These are phyloP conservation scores for Neria commutata DNA, from an alignment of 2,888 invertebrate species.

Conservation along the genomic window DNA sequence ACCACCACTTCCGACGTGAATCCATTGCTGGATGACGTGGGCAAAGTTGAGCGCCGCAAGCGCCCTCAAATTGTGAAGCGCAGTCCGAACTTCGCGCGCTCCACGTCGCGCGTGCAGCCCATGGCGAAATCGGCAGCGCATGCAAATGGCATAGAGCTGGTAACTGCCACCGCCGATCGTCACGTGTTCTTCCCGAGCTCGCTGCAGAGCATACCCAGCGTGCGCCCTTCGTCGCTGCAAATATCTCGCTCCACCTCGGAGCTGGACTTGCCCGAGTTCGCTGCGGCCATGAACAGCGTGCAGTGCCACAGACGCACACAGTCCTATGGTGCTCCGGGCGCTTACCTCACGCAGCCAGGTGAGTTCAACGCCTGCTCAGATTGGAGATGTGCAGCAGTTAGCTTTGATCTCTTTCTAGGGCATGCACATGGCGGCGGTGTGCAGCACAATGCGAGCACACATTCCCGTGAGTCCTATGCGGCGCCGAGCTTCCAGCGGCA, in stretches of 20 bases:
- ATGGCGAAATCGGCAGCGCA: conserved; percentile 18
- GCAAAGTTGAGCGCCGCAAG: conserved; percentile 48
- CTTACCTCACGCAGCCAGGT: conserved; percentile 43
- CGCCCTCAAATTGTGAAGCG: conserved; percentile 54
- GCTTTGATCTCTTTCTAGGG: conserved; percentile 8
- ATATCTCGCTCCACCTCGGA: conserved; percentile 59
- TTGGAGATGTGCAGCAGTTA: conserved; percentile 41
- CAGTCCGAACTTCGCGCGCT: conserved; percentile 53
- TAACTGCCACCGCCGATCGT: conserved; percentile 21
- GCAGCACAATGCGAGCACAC: conserved; percentile 47
- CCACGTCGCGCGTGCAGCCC: conserved; percentile 43
- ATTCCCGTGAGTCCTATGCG: conserved; percentile 59
- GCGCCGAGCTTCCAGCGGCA: conserved; percentile 56
- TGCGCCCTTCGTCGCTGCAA: conserved; percentile 49
- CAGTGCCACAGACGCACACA: conserved; percentile 57
- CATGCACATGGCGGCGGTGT: conserved; percentile 29
- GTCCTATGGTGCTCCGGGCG: conserved; percentile 55
- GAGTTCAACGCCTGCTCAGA: conserved; percentile 17
- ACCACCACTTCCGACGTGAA: conserved; percentile 50
- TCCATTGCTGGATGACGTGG: conserved; percentile 45
- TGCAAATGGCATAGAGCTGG: conserved; percentile 20
- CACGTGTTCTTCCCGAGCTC: conserved; percentile 34
- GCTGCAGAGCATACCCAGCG: conserved; percentile 28
- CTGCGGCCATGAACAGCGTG: conserved; percentile 17
- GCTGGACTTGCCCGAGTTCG: conserved; percentile 49